Conservation (phyloP, 2,888 invertebrate species). For the Crioceris asparagi region DNA sequence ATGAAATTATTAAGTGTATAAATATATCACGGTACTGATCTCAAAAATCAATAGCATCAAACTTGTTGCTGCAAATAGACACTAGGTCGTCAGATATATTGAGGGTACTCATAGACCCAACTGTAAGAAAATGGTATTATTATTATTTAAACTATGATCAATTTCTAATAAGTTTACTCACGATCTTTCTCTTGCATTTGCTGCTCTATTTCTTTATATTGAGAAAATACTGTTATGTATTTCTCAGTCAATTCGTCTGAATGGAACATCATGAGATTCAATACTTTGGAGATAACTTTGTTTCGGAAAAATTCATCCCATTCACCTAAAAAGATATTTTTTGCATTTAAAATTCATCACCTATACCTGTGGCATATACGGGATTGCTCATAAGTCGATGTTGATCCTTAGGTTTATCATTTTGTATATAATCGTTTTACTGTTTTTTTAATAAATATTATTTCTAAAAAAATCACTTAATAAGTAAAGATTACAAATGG, state of each 20-base stretch:
- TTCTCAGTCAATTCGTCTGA: conserved; percentile 25
- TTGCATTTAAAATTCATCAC: neutral
- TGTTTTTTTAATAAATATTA: neutral
- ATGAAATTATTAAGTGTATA: too few species aligned
- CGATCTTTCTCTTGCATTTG: conserved; percentile 13
- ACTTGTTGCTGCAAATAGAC: too few species aligned
- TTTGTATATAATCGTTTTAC: neutral
- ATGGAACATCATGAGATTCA: conserved; percentile 24
- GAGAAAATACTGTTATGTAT: conserved; percentile 24
- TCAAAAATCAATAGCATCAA: too few species aligned
- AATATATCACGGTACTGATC: too few species aligned
- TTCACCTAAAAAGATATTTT: conserved; percentile 13
- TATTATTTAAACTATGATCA: too few species aligned
- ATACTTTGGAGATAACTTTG: conserved; percentile 16
- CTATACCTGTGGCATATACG: neutral
- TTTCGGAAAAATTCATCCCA: conserved; percentile 17
- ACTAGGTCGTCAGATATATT: too few species aligned
- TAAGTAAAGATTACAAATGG: neutral
- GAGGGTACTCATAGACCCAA: too few species aligned
- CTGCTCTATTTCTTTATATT: conserved; percentile 26
- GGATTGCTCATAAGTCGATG: neutral
- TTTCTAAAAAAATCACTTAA: too few species aligned
- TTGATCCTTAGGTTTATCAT: neutral
- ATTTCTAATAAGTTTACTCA: conserved; percentile 1
- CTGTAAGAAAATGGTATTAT: too few species aligned